Percentiles rank a stretch among this genome's conserved stretches.
These are phyloP conservation scores for Adela reaumurella DNA, from an alignment of 2,888 invertebrate species.

Conservation along the genomic window DNA sequence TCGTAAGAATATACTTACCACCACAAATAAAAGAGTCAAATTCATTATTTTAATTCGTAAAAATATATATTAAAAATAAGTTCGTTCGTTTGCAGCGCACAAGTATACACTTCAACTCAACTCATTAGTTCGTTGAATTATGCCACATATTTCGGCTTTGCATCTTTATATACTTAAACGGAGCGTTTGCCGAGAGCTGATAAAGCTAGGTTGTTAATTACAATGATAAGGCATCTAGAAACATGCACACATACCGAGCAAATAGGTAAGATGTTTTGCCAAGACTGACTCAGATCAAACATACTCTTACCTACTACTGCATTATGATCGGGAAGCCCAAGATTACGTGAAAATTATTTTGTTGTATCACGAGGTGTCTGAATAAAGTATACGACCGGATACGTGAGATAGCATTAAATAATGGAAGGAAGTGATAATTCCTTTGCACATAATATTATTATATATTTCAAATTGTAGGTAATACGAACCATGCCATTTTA, in stretches of 20 bases:
- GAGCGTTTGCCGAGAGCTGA: constrained; percentile 35
- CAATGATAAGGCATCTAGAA: constrained; percentile 33
- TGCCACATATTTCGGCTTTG: constrained; percentile 21
- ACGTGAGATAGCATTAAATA: no score
- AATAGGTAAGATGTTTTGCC: constrained; percentile 31
- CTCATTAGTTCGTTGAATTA: constrained; percentile 44
- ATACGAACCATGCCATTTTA: no score
- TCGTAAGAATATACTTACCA: constrained; percentile 35
- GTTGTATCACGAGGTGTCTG: no score
- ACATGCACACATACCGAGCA: constrained; percentile 29
- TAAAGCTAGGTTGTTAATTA: constrained; percentile 45
- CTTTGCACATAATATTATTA: no score
- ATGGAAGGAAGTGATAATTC: no score
- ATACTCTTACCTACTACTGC: constrained; percentile 23
- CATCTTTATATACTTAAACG: constrained; percentile 37
- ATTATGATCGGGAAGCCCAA: constrained; percentile 20
- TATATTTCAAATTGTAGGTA: no score
- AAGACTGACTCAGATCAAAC: constrained; percentile 41
- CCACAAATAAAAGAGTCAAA: constrained; percentile 31
- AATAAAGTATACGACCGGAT: no score
- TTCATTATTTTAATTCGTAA: constrained; percentile 26
- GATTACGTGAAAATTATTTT: constrained; percentile 6
- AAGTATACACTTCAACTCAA: constrained; percentile 29
- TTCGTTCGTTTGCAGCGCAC: constrained; percentile 36
- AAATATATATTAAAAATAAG: constrained; percentile 25